These are phyloP conservation scores for Epizoanthus ramosus DNA, from an alignment of 92 coral and sea anemone species.

Conservation along the genomic window DNA sequence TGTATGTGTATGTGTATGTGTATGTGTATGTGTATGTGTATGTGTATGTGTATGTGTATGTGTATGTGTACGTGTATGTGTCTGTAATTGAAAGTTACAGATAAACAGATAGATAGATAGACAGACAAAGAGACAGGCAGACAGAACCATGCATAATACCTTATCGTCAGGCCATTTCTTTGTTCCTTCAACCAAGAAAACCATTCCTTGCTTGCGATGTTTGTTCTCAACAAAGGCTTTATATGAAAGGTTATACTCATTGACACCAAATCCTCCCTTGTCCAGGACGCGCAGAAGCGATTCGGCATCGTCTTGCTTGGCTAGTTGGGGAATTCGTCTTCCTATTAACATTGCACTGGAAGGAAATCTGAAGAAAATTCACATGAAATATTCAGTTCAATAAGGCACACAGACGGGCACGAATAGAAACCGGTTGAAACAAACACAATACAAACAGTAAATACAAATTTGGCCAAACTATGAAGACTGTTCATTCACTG, in stretches of 20 bases:
- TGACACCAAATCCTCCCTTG: constrained; percentile 73
- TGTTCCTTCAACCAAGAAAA: constrained; percentile 61
- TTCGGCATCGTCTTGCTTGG: constrained; percentile 64
- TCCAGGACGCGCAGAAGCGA: constrained; percentile 53
- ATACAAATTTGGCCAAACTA: too few species aligned
- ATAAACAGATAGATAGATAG: too few species aligned
- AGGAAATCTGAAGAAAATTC: constrained; percentile 66
- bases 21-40: too few species aligned
- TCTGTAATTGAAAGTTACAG: too few species aligned
- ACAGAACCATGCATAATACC: constrained; percentile 45
- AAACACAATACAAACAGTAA: too few species aligned
- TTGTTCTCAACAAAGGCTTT: constrained; percentile 68
- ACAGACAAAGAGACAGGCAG: too few species aligned
- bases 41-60: too few species aligned
- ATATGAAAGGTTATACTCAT: constrained; percentile 76
- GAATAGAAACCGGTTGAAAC: not conserved
- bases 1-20: too few species aligned
- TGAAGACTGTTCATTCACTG: too few species aligned
- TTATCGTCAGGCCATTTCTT: constrained; percentile 72
- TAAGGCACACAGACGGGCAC: not conserved
- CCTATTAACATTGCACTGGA: constrained; percentile 78
- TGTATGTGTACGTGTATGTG: too few species aligned
- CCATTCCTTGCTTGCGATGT: constrained; percentile 72
- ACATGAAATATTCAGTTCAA: too few species aligned
- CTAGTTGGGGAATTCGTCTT: constrained; percentile 59